Conservation (phyloP, 2,888 invertebrate genomes). For the Drosophila stalkeri region DNA sequence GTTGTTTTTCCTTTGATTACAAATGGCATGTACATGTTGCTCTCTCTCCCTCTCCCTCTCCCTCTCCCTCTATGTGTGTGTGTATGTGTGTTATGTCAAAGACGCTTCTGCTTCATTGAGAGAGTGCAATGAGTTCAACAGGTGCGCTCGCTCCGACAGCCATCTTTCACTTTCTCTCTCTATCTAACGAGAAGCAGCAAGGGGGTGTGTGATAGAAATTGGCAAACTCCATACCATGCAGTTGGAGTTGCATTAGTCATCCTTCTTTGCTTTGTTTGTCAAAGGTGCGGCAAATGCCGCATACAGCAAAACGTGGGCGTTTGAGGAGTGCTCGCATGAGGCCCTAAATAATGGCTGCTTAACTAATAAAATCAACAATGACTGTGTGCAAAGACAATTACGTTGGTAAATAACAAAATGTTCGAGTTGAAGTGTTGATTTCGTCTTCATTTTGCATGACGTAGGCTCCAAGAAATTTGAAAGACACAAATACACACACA, state of each 20-base stretch:
- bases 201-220: background rate
- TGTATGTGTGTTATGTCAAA: conserved; percentile 65
- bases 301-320: conserved; percentile 25
- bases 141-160: conserved; percentile 54
- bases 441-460: conserved; percentile 58
- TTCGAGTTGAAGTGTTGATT: conserved; percentile 44
- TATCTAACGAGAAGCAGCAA: background rate
- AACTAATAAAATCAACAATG: conserved; percentile 72
- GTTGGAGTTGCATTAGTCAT: conserved; percentile 62
- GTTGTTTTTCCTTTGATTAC: conserved; percentile 54
- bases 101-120: conserved; percentile 44
- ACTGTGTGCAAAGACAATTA: conserved; percentile 63
- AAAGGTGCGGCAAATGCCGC: conserved; percentile 35
- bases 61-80: background rate
- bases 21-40: conserved; percentile 42
- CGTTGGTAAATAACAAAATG: conserved; percentile 59
- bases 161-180: conserved; percentile 71
- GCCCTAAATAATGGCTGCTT: conserved; percentile 39
- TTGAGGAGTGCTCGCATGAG: conserved; percentile 24
- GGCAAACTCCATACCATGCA: conserved; percentile 10
- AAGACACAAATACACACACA: conserved; percentile 25
- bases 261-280: conserved; percentile 3
- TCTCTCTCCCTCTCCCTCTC: background rate
- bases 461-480: conserved; percentile 59
- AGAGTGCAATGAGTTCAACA: conserved; percentile 57